Evolutionary conservation across 2,888 invertebrate species (phyloP), one percentile per base, ranked within the genome.

Genomic region (Idaea straminata): DNA sequence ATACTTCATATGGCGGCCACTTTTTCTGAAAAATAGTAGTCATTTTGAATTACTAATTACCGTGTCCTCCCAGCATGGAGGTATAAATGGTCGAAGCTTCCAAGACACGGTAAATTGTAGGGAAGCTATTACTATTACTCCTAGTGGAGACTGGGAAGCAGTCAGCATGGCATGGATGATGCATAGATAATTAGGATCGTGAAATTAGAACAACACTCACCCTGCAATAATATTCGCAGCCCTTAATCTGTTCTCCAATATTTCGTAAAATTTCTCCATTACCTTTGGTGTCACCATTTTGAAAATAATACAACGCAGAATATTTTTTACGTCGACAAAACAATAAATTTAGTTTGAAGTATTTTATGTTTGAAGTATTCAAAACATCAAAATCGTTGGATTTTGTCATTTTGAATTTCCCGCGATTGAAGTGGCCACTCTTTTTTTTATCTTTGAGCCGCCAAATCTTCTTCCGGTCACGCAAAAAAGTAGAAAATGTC

Each of bases 1-100:
- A 84, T 91, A 98, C 84, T 96, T 97, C 98, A 98, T 97, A 62
- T 95, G 96, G 66, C 96, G 94, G 65, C 94, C 94, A 64, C 92
- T 89, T 76, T 90, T 89, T 36, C 92, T 92, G 83, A 63, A 86
- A 86, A 3, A 59, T 6, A 36, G 57, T 16, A 7, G 15, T 47
- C 13, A 10, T 5, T 47, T n/a, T 16, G 13, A 16, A 59, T 59
- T n/a, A n/a, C n/a, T n/a, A n/a, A n/a, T n/a, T n/a, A n/a, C n/a
- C n/a, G n/a, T n/a, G n/a, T n/a, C n/a, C n/a, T n/a, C n/a, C n/a
- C n/a, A n/a, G n/a, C n/a, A n/a, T n/a, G n/a, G n/a, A n/a, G n/a
- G n/a, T n/a, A n/a, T n/a, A n/a, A n/a, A n/a, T n/a, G n/a, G n/a
- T n/a, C n/a, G n/a, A n/a, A n/a, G n/a, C n/a, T n/a, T n/a, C n/a